phyloP scores from a whole-genome alignment of 1,140 invertebrate species.

The Sycophaga agraensis region DNA sequence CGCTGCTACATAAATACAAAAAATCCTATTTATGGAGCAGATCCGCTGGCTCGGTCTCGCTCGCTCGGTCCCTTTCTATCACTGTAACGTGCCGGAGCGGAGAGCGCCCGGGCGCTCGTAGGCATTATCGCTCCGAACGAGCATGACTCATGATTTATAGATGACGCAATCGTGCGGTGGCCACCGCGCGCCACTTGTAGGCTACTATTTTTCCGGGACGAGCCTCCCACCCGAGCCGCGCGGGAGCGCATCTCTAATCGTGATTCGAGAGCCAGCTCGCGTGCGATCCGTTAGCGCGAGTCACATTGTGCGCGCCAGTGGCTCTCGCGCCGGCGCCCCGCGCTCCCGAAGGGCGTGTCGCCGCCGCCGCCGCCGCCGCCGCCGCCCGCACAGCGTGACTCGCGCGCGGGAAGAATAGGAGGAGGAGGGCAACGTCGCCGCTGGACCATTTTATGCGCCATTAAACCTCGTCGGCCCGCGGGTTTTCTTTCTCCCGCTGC shows the following conservation, averaged over 20 bases:
- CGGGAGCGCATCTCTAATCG: slow-evolving; percentile 1
- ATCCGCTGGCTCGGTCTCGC: too few relatives aligned
- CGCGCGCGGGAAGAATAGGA: background rate
- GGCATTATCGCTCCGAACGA: background rate
- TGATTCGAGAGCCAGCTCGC: background rate
- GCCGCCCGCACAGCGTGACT: background rate
- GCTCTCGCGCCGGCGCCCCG: background rate
- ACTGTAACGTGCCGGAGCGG: too few relatives aligned
- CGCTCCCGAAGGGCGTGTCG: background rate
- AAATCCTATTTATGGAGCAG: slow-evolving; percentile 16
- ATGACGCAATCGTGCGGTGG: slow-evolving; percentile 15
- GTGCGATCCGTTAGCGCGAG: background rate
- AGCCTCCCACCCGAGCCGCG: background rate
- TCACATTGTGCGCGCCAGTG: too few relatives aligned
- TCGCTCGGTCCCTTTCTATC: too few relatives aligned
- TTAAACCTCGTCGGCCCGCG: slow-evolving; percentile 17
- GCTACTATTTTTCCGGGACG: too few relatives aligned
- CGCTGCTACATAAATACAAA: slow-evolving; percentile 10
- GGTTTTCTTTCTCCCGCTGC: too few relatives aligned
- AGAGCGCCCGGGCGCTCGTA: too few relatives aligned
- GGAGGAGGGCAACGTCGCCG: background rate
- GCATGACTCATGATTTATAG: slow-evolving; percentile 21
- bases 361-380: background rate
- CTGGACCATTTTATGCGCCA: slow-evolving; percentile 28
- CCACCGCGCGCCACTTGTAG: background rate